phyloP scores from a whole-genome alignment of 2,113 vertebrate species.

The Cromileptes altivelis region DNA sequence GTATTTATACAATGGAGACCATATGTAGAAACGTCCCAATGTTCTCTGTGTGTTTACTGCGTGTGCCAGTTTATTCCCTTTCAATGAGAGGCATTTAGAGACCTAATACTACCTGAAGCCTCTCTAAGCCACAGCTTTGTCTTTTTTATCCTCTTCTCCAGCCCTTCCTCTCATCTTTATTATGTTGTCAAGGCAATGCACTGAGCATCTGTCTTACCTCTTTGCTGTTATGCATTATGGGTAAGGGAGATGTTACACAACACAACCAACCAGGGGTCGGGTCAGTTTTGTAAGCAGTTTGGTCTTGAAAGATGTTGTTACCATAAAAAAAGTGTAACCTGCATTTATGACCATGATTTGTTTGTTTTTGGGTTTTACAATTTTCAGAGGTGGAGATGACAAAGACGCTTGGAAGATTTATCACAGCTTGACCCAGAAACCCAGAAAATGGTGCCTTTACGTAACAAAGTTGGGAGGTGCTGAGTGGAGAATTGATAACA shows the following conservation, averaged over 20 bases:
- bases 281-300: slow-evolving; percentile 13
- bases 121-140: slow-evolving; percentile 15
- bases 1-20: slow-evolving; percentile 33
- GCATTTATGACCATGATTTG: neutral
- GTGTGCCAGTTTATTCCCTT: slow-evolving; percentile 12
- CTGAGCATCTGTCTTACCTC: slow-evolving; percentile 25
- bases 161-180: neutral
- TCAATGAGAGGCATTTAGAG: slow-evolving; percentile 5
- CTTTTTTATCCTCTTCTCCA: slow-evolving; percentile 1
- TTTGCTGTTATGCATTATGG: slow-evolving; percentile 15
- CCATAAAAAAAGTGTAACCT: neutral
- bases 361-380: neutral
- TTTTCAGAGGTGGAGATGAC: slow-evolving; percentile 5
- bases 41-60: neutral
- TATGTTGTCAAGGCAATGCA: slow-evolving; percentile 33
- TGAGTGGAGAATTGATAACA: neutral
- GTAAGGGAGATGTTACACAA: slow-evolving; percentile 1
- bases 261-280: neutral
- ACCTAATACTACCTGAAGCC: neutral
- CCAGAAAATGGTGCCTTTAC: neutral
- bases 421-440: slow-evolving; percentile 11
- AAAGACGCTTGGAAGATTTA: slow-evolving; percentile 19
- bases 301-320: slow-evolving; percentile 6
- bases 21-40: slow-evolving; percentile 20
- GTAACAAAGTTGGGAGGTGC: neutral